A percentile compares a stretch with the other conserved stretches of the same genome.
Evolutionary conservation across 1,140 invertebrate genomes (phyloP).

Genomic region (Drosophila setifemur): DNA sequence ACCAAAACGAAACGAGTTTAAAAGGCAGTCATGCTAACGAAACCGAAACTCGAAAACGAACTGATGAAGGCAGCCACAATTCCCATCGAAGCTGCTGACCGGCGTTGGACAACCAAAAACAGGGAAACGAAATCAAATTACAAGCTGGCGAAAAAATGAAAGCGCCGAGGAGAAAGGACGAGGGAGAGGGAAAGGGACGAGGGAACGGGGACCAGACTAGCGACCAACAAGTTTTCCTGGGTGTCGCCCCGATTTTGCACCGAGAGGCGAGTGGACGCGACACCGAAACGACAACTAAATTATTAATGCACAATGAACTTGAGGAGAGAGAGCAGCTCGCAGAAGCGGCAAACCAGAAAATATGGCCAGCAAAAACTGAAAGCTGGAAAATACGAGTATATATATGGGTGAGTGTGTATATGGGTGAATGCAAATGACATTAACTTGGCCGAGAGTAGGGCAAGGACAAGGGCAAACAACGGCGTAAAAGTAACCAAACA

Average conservation of each 20-base stretch:
- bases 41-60: slow-evolving; percentile 10
- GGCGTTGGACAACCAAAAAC: slow-evolving; percentile 23
- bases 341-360: slow-evolving; percentile 62
- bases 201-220: too few species aligned
- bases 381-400: slow-evolving; percentile 1
- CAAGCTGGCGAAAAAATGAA: slow-evolving; percentile 20
- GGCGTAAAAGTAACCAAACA: slow-evolving; percentile 12
- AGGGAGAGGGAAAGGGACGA: too few species aligned
- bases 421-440: slow-evolving; percentile 58
- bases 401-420: slow-evolving; percentile 12
- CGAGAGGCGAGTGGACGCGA: slow-evolving; percentile 9
- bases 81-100: slow-evolving; percentile 41
- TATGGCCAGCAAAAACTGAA: slow-evolving; percentile 59
- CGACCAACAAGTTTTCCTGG: slow-evolving; percentile 42
- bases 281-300: slow-evolving; percentile 68
- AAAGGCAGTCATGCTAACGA: slow-evolving; percentile 43
- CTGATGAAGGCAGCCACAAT: slow-evolving; percentile 24
- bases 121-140: slow-evolving; percentile 63
- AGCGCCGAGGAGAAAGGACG: background rate
- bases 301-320: slow-evolving; percentile 78
- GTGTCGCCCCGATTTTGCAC: slow-evolving; percentile 45
- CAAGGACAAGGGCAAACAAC: slow-evolving; percentile 35
- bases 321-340: slow-evolving; percentile 38
- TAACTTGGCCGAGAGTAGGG: slow-evolving; percentile 23
- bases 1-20: slow-evolving; percentile 17